Conservation (phyloP, 1,140 invertebrate species). For the Drosophila erecta region DNA sequence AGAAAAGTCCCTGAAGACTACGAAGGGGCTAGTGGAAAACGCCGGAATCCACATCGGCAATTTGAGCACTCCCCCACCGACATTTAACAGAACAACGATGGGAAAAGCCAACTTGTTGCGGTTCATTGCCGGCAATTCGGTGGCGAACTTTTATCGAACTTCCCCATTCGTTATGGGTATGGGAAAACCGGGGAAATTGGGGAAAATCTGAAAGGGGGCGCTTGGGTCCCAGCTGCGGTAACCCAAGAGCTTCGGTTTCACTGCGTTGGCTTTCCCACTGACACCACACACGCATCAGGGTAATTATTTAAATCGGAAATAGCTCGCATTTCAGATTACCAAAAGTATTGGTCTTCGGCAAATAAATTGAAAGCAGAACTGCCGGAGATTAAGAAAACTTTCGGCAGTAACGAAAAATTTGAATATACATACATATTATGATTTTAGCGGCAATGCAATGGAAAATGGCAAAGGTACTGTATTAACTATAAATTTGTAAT, state of each 20-base stretch:
- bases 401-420: too few species aligned
- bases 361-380: background rate
- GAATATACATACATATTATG: too few species aligned
- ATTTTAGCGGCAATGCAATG: too few species aligned
- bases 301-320: slow-evolving; percentile 3
- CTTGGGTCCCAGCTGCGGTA: background rate
- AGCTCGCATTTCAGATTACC: slow-evolving; percentile 10
- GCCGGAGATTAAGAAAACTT: background rate
- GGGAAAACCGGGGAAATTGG: background rate
- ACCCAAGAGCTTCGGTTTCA: slow-evolving; percentile 20
- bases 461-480: too few species aligned
- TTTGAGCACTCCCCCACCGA: background rate
- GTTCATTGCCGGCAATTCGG: slow-evolving; percentile 35
- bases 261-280: background rate
- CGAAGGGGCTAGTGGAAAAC: background rate
- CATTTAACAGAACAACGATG: slow-evolving; percentile 6
- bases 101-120: slow-evolving; percentile 36
- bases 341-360: background rate
- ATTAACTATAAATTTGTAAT: too few species aligned
- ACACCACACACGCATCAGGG: background rate
- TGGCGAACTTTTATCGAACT: slow-evolving; percentile 33
- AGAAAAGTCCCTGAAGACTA: background rate
- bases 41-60: background rate
- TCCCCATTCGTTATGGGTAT: background rate
- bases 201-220: slow-evolving; percentile 1